Conservation (phyloP, 2,888 invertebrate species). For the Protophormia terraenovae region DNA sequence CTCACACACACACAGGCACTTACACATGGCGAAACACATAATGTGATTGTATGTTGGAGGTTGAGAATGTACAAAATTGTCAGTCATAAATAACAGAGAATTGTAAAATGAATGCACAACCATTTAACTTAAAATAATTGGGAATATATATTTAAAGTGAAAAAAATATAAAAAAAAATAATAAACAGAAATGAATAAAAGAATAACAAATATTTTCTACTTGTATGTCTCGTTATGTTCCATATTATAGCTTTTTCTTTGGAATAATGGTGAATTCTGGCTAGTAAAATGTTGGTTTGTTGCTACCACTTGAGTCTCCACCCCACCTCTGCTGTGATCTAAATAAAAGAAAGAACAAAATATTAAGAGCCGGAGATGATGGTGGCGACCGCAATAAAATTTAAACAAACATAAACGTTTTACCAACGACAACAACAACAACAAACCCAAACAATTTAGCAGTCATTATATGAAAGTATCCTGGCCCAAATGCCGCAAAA, state of each 20-base stretch:
- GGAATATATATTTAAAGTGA: constrained; percentile 31
- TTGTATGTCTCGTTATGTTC: constrained; percentile 24
- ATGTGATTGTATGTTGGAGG: background rate
- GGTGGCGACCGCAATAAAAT: constrained; percentile 69
- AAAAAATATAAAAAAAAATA: background rate
- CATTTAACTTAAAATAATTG: constrained; percentile 66
- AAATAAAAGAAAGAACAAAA: constrained; percentile 3
- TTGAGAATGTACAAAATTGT: constrained; percentile 59
- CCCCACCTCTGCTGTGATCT: background rate
- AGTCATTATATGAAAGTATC: constrained; percentile 57
- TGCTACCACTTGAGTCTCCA: background rate
- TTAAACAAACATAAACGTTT: constrained; percentile 65
- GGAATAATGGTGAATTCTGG: constrained; percentile 12
- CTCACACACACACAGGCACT: too few species aligned
- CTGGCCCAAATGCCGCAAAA: constrained; percentile 66
- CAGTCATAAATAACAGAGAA: constrained; percentile 67
- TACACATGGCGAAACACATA: too few species aligned
- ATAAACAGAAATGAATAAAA: background rate
- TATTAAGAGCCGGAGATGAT: constrained; percentile 53
- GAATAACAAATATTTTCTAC: constrained; percentile 27
- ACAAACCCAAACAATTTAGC: constrained; percentile 48
- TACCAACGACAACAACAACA: constrained; percentile 37
- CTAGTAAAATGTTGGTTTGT: background rate
- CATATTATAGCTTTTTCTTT: background rate
- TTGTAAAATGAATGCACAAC: constrained; percentile 64